phyloP scores from a whole-genome alignment of 1,140 invertebrate species.

The Sycophila sp. region DNA sequence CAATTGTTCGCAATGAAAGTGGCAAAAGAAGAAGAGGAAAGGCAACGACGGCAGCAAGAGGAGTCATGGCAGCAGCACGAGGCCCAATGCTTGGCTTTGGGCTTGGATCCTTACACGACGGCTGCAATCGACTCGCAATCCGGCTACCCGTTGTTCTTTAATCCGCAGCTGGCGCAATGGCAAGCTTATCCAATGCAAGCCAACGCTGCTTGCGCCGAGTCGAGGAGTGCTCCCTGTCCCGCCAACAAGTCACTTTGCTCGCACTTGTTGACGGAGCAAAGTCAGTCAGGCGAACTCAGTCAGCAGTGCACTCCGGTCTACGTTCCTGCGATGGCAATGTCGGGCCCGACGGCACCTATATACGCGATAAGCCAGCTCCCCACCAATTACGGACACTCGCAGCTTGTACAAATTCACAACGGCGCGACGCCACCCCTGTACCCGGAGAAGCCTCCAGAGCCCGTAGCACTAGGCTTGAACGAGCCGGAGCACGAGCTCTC shows the following conservation, averaged over 20 bases:
- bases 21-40: slow-evolving; percentile 75
- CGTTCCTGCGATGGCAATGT: slow-evolving; percentile 36
- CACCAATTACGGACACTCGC: not conserved
- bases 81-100: slow-evolving; percentile 70
- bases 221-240: too few relatives aligned
- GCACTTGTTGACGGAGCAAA: slow-evolving; percentile 39
- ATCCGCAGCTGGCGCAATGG: slow-evolving; percentile 72
- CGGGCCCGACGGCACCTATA: slow-evolving; percentile 8
- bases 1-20: slow-evolving; percentile 82
- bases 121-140: slow-evolving; percentile 68
- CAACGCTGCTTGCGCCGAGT: too few relatives aligned
- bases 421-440: slow-evolving; percentile 36
- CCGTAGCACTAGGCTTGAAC: not conserved
- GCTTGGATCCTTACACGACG: slow-evolving; percentile 69
- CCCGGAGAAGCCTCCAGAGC: slow-evolving; percentile 4
- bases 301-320: slow-evolving; percentile 49
- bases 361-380: not conserved
- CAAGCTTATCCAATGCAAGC: slow-evolving; percentile 70
- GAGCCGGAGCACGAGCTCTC: not conserved
- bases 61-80: slow-evolving; percentile 74
- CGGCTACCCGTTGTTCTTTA: slow-evolving; percentile 70
- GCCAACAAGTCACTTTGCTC: too few relatives aligned
- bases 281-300: slow-evolving; percentile 28
- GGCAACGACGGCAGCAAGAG: slow-evolving; percentile 70
- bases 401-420: not conserved